Evolutionary conservation across 2,797 vertebrate species (phyloP).

Genomic region (Sciaenops ocellatus): DNA sequence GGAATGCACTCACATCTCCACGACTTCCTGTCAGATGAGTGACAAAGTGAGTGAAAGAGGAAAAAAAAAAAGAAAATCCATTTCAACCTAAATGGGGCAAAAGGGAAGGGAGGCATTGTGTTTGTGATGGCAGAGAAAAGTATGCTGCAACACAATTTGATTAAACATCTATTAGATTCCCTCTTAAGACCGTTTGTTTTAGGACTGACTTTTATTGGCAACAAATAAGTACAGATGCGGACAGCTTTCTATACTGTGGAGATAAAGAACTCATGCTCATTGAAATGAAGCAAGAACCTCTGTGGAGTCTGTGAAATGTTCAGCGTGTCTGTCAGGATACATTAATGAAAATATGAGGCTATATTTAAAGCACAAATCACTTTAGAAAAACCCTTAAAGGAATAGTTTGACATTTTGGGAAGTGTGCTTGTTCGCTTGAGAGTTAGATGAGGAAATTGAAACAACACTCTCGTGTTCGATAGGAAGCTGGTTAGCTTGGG

Average conservation of each 20-base stretch:
- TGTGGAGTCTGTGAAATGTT: neutral
- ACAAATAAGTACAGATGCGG: conserved; percentile 49
- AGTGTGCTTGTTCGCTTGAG: neutral
- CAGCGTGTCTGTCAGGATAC: neutral
- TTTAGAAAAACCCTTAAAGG: neutral
- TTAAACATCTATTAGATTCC: conserved; percentile 56
- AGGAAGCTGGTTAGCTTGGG: conserved; percentile 1
- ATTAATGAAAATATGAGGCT: neutral
- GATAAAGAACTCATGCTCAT: neutral
- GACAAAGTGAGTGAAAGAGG: conserved; percentile 45
- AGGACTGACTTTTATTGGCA: conserved; percentile 49
- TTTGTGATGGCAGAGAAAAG: conserved; percentile 6
- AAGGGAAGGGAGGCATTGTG: conserved; percentile 9
- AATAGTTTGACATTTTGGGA: conserved; percentile 9
- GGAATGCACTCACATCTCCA: conserved; percentile 49
- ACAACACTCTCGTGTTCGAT: neutral
- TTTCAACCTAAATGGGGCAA: conserved; percentile 27
- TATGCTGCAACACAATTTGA: conserved; percentile 28
- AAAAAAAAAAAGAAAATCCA: conserved; percentile 13
- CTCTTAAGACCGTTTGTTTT: conserved; percentile 44
- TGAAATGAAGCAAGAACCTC: neutral
- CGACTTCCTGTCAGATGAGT: conserved; percentile 66
- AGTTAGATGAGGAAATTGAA: neutral
- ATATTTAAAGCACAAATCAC: neutral
- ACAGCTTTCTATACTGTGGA: conserved; percentile 19